A percentile compares a stretch with the other conserved stretches of the same genome.
Evolutionary conservation across 2,888 invertebrate genomes (phyloP).

Genomic region (Aporophyla lueneburgensis): DNA sequence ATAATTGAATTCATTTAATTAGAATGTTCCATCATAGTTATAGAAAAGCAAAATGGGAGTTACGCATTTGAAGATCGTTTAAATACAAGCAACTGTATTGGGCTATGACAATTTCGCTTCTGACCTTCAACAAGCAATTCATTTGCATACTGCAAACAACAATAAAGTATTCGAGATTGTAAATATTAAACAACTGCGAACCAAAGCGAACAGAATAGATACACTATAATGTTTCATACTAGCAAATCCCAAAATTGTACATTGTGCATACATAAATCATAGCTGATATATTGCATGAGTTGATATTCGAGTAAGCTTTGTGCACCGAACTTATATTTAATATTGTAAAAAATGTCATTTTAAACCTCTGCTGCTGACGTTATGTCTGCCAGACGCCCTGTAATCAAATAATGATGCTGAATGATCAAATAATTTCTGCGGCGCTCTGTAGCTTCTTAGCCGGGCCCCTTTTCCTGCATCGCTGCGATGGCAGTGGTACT

Average conservation of each 20-base stretch:
- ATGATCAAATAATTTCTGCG: too few relatives aligned
- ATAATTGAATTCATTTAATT: not conserved
- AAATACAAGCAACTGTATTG: not conserved
- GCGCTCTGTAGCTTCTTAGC: too few relatives aligned
- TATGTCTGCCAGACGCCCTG: too few relatives aligned
- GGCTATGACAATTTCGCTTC: not conserved
- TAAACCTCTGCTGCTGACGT: too few relatives aligned
- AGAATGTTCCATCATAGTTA: not conserved
- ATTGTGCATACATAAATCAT: conserved; percentile 22
- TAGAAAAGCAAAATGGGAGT: not conserved
- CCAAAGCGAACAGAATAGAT: conserved; percentile 19
- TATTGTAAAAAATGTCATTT: too few relatives aligned
- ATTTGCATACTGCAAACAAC: conserved; percentile 11
- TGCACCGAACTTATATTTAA: too few relatives aligned
- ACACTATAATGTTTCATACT: conserved; percentile 30
- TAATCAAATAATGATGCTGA: too few relatives aligned
- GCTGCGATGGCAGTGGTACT: too few relatives aligned
- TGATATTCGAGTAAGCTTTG: not conserved
- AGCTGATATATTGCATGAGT: conserved; percentile 6
- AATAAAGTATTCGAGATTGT: conserved; percentile 14
- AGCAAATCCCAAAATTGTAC: conserved; percentile 27
- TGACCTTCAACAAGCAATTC: conserved; percentile 5
- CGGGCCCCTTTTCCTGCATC: too few relatives aligned
- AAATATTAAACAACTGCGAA: conserved; percentile 16
- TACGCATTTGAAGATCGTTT: not conserved